A percentile compares a stretch with the other conserved stretches of the same genome.
Conservation (phyloP, 2,797 vertebrate species). For the Premnoplex brunnescens region DNA sequence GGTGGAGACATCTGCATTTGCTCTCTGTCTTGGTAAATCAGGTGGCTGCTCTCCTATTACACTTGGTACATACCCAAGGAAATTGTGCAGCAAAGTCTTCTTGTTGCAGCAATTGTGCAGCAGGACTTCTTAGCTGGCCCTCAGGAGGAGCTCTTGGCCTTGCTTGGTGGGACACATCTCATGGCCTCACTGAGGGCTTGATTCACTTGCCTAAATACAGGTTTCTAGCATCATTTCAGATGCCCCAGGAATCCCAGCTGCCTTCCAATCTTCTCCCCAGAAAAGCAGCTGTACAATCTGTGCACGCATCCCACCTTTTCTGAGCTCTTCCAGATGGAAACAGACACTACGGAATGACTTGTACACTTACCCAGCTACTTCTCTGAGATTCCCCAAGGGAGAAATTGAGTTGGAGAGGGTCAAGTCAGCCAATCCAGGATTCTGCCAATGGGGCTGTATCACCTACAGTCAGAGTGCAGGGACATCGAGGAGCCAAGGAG, state of each 20-base stretch:
- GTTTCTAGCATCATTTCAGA: not conserved
- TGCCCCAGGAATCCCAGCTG: not conserved
- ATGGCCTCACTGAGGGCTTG: not conserved
- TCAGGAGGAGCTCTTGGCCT: not conserved
- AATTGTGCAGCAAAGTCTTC: not conserved
- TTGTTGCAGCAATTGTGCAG: no score
- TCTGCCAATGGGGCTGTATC: not conserved
- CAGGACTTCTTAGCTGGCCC: not conserved
- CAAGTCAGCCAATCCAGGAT: not conserved
- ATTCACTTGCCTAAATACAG: not conserved
- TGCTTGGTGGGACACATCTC: not conserved
- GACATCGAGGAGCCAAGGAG: not conserved
- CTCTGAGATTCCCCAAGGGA: not conserved
- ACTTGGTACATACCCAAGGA: not conserved
- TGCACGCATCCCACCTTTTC: not conserved
- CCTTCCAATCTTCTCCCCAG: not conserved
- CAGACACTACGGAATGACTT: not conserved
- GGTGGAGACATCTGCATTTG: not conserved
- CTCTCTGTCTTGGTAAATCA: not conserved
- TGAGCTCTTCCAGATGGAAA: not conserved
- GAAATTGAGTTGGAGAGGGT: not conserved
- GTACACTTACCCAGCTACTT: not conserved
- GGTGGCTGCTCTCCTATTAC: not conserved
- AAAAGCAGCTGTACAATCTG: not conserved
- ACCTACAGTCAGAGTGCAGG: not conserved